Conservation (phyloP, 2,113 vertebrate species). For the Mellivora capensis region DNA sequence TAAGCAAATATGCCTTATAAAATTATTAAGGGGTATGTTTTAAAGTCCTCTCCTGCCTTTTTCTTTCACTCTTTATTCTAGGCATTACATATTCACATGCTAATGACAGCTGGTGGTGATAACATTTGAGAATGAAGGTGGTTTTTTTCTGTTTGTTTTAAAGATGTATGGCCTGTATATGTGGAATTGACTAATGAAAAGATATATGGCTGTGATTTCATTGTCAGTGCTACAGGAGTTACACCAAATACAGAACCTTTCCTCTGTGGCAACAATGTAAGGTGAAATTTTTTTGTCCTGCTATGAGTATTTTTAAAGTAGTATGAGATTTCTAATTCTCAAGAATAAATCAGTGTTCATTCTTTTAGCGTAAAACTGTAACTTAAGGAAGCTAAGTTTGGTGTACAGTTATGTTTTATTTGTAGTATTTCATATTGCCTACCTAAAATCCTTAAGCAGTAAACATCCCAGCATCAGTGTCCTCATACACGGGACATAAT, state of each 20-base stretch:
- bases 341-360: background rate
- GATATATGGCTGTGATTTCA: constrained; percentile 93
- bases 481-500: background rate
- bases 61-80: background rate
- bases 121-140: background rate
- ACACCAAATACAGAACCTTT: constrained; percentile 90
- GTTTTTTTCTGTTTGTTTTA: constrained; percentile 76
- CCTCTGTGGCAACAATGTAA: constrained; percentile 90
- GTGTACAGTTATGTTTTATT: background rate
- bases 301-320: background rate
- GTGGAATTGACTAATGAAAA: constrained; percentile 91
- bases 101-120: background rate
- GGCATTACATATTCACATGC: background rate
- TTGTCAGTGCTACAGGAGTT: constrained; percentile 97
- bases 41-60: background rate
- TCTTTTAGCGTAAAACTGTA: background rate
- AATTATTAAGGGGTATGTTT: background rate
- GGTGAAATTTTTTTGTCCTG: constrained; percentile 43
- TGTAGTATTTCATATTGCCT: background rate
- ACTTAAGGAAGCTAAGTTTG: background rate
- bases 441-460: background rate
- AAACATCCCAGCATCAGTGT: background rate
- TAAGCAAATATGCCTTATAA: background rate
- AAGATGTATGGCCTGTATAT: constrained; percentile 91
- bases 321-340: background rate